Evolutionary conservation across 2,888 invertebrate genomes (phyloP).

Genomic region (Melanchra persicariae): DNA sequence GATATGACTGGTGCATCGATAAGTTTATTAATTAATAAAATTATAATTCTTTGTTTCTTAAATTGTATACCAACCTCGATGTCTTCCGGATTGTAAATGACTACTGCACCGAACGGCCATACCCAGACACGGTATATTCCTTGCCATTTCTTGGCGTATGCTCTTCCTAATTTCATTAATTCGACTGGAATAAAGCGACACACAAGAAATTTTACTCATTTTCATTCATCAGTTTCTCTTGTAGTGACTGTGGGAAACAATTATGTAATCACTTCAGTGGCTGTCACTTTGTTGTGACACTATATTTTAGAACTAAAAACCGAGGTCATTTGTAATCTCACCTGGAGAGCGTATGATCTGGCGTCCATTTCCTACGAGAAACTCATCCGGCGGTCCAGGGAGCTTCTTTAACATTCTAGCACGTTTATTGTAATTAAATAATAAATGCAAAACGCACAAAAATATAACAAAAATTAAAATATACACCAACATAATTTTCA

Average conservation of each 20-base stretch:
- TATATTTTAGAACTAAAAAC: too few species aligned
- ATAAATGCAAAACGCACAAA: constrained; percentile 61
- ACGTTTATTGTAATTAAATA: constrained; percentile 64
- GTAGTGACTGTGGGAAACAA: background rate
- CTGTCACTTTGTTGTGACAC: too few species aligned
- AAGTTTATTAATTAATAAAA: too few species aligned
- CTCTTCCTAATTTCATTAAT: constrained; percentile 73
- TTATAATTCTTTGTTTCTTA: background rate
- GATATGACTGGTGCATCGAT: background rate
- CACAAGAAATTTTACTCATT: background rate
- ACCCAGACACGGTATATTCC: constrained; percentile 76
- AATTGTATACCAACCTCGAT: constrained; percentile 62
- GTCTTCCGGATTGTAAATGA: constrained; percentile 65
- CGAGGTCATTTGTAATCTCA: constrained; percentile 37
- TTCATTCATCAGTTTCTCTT: background rate
- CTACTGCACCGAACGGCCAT: constrained; percentile 66
- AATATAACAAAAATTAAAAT: constrained; percentile 45
- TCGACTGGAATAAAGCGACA: constrained; percentile 63
- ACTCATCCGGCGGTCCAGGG: constrained; percentile 73
- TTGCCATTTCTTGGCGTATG: constrained; percentile 68
- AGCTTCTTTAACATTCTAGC: constrained; percentile 71
- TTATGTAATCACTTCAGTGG: background rate
- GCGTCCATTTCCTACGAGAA: constrained; percentile 71
- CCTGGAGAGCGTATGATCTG: constrained; percentile 68
- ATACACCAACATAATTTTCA: constrained; percentile 58